Percentiles rank a stretch among this genome's conserved stretches.
Conservation (phyloP, 2,797 vertebrate genomes). For the Leptoclinus maculatus region DNA sequence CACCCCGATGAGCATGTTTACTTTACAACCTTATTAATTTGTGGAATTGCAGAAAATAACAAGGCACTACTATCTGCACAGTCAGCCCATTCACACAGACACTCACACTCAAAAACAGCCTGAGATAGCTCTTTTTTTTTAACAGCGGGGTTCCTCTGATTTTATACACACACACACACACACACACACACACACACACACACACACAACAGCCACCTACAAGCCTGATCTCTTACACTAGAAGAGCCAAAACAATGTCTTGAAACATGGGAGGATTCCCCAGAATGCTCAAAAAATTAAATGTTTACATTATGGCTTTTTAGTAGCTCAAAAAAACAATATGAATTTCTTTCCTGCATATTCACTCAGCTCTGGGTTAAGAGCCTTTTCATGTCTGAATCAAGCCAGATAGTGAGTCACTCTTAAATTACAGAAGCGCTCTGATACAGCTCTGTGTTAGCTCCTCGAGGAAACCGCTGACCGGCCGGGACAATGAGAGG, state of each 20-base stretch:
- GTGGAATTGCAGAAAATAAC: conserved; percentile 25
- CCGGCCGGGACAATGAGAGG: conserved; percentile 38
- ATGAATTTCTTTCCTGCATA: conserved; percentile 28
- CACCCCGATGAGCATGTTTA: conserved; percentile 26
- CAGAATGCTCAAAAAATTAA: background rate
- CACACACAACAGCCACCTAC: conserved; percentile 9
- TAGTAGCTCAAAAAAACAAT: conserved; percentile 19
- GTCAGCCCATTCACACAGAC: conserved; percentile 11
- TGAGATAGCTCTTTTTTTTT: conserved; percentile 29
- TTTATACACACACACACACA: conserved; percentile 24
- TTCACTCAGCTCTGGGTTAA: conserved; percentile 43
- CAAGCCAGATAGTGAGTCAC: conserved; percentile 45
- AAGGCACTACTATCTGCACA: background rate
- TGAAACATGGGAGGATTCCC: background rate
- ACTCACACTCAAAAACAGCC: background rate
- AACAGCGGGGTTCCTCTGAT: conserved; percentile 20
- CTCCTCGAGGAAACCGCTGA: conserved; percentile 15
- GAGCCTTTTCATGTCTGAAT: conserved; percentile 62
- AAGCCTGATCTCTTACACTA: conserved; percentile 21
- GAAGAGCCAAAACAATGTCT: background rate
- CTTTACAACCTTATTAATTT: conserved; percentile 46
- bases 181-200: conserved; percentile 14
- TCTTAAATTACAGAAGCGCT: conserved; percentile 47
- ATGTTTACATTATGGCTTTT: conserved; percentile 36
- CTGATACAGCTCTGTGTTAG: conserved; percentile 9